Evolutionary conservation across 1,140 invertebrate genomes (phyloP).

Genomic region (Drosophila sucinea): DNA sequence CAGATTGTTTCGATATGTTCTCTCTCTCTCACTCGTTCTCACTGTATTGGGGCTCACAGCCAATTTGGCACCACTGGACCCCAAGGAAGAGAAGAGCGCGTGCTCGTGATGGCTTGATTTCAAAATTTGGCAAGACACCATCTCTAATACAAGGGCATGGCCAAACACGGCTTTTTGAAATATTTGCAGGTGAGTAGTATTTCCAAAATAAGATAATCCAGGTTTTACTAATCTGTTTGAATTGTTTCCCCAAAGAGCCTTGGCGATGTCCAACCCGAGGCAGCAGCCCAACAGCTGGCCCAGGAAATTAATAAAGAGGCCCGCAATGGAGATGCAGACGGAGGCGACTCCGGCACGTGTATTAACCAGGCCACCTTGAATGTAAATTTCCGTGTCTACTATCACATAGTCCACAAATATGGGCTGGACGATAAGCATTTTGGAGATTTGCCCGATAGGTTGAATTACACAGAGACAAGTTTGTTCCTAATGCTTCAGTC

Average conservation of each 20-base stretch:
- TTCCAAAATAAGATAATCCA: not conserved
- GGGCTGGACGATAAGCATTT: conserved; percentile 55
- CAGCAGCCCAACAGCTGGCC: conserved; percentile 54
- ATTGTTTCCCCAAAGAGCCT: conserved; percentile 27
- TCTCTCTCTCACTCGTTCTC: too few species aligned
- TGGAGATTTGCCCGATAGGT: conserved; percentile 25
- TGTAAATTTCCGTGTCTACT: conserved; percentile 66
- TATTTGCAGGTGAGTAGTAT: not conserved
- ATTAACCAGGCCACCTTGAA: conserved; percentile 65
- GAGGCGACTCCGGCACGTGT: conserved; percentile 26
- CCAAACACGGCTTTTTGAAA: conserved; percentile 1
- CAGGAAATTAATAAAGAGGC: conserved; percentile 48
- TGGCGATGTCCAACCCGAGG: conserved; percentile 53
- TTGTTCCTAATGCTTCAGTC: conserved; percentile 61
- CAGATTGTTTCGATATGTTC: too few species aligned
- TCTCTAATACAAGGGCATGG: conserved; percentile 7
- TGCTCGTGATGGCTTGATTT: not conserved
- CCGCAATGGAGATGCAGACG: conserved; percentile 32
- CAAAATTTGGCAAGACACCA: not conserved
- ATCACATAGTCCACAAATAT: conserved; percentile 63
- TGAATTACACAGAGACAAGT: conserved; percentile 33
- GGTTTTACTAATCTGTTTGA: not conserved
- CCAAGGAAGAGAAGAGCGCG: too few species aligned
- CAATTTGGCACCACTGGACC: too few species aligned
- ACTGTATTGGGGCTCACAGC: too few species aligned